Evolutionary conservation across 35 echinoderm and acorn worm species (phyloP), one percentile per base, ranked within the genome.

Genomic region (Ophiothrix spiculata): DNA sequence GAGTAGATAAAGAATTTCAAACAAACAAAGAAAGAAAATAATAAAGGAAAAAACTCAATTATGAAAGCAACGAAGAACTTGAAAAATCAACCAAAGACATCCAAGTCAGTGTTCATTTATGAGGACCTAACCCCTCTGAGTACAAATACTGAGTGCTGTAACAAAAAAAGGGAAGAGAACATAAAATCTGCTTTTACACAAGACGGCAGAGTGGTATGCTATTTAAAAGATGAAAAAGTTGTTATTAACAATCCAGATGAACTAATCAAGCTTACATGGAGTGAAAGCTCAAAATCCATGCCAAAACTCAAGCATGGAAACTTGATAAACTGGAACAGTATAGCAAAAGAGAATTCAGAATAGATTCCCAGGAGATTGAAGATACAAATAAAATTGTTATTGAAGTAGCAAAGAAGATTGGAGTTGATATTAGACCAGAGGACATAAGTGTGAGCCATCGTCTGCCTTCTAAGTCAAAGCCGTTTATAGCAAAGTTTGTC

Each of bases 161-260:
- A 4, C 1, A 12, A 69, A n/a, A n/a, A n/a, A 28, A 69, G 29
- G 17, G 60, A 69, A 15, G 29, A 28, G 17, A 69, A 69, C 16
- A 28, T 69, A 28, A 69, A 69, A 25, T 25, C 60, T 69, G 60
- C 60, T 25, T 69, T 69, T 69, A 69, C 60, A 69, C 60, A 69
- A 69, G 42, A 49, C 6, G 60, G 60, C 16, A 69, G 29, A 28
- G 3, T 69, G 17, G 60, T 69, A 4, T 69, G 60, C 60, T 69
- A 69, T 25, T 25, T 25, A n/a, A 69, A 6, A 25, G 60, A 69
- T 28, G 29, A 25, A 69, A 28, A 69, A 69, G 60, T 69, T 25
- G 29, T 69, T 28, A 69, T 69, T 28, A 69, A 69, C 29, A 69
- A 69, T n/a, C 60, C 60, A 69, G 60, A 69, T 69, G 60, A 69